phyloP scores from a whole-genome alignment of 1,140 invertebrate genomes.

The Anoplolepis gracilipes region DNA sequence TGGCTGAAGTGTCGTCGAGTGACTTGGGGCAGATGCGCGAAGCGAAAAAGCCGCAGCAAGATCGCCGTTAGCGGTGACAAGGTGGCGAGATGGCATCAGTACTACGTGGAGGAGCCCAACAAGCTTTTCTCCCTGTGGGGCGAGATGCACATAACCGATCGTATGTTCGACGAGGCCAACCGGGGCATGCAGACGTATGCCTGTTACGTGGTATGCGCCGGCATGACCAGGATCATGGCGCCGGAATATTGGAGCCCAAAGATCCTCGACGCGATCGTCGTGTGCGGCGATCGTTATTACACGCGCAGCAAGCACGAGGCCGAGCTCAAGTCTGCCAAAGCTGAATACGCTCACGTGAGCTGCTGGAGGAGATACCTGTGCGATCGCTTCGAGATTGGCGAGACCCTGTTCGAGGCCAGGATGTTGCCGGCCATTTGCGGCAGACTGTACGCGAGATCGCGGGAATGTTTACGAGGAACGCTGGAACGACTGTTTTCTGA shows the following conservation, averaged over 20 bases:
- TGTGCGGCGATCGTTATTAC: slow-evolving; percentile 79
- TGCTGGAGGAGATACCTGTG: slow-evolving; percentile 62
- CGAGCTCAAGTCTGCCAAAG: slow-evolving; percentile 38
- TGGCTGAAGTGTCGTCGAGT: slow-evolving; percentile 74
- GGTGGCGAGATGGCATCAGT: slow-evolving; percentile 77
- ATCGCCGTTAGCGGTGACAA: slow-evolving; percentile 25
- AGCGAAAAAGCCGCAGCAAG: slow-evolving; percentile 29
- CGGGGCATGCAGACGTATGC: slow-evolving; percentile 75
- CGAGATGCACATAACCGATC: slow-evolving; percentile 75
- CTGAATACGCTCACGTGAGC: slow-evolving; percentile 43
- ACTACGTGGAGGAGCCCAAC: slow-evolving; percentile 71
- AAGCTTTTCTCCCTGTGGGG: slow-evolving; percentile 79
- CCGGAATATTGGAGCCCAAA: slow-evolving; percentile 81
- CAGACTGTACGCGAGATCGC: slow-evolving; percentile 65
- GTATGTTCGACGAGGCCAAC: slow-evolving; percentile 75
- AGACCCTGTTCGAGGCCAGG: slow-evolving; percentile 74
- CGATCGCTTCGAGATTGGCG: slow-evolving; percentile 75
- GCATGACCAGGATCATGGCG: slow-evolving; percentile 79
- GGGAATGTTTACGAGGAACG: slow-evolving; percentile 69
- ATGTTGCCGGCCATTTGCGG: slow-evolving; percentile 71
- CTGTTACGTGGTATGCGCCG: slow-evolving; percentile 80
- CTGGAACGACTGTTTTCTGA: slow-evolving; percentile 74
- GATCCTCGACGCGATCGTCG: slow-evolving; percentile 76
- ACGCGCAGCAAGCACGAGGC: slow-evolving; percentile 72
- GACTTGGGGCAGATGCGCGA: slow-evolving; percentile 67